phyloP scores from a whole-genome alignment of 2,797 vertebrate genomes.

The Pangasius larnaudii region DNA sequence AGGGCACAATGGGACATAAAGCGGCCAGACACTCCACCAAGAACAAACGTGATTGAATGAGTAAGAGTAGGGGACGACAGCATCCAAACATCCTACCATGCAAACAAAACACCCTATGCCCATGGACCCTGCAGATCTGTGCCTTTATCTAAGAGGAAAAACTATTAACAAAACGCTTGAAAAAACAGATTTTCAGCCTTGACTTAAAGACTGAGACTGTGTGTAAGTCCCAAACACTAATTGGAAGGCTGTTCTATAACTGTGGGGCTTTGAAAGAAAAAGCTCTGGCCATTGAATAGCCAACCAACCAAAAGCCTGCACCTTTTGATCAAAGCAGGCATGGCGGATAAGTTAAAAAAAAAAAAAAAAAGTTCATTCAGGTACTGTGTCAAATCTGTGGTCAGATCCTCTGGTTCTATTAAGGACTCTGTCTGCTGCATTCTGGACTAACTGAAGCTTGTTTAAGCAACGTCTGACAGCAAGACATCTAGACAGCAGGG shows the following conservation, averaged over 20 bases:
- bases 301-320: background rate
- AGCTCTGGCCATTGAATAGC: background rate
- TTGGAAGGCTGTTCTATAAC: background rate
- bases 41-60: background rate
- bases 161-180: background rate
- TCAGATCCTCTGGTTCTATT: background rate
- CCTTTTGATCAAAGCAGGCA: background rate
- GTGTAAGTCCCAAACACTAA: background rate
- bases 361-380: background rate
- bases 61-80: background rate
- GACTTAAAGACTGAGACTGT: background rate
- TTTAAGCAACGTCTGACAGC: background rate
- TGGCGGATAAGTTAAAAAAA: background rate
- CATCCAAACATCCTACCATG: background rate
- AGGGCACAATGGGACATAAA: background rate
- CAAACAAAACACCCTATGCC: background rate
- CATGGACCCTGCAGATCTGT: background rate
- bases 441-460: background rate
- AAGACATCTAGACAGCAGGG: background rate
- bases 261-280: background rate
- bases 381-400: background rate
- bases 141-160: background rate
- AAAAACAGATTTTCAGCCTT: background rate
- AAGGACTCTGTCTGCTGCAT: background rate
- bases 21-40: background rate